Base-by-base conservation (phyloP, 2,888 invertebrate species). In the Auanema sp. region DNA sequence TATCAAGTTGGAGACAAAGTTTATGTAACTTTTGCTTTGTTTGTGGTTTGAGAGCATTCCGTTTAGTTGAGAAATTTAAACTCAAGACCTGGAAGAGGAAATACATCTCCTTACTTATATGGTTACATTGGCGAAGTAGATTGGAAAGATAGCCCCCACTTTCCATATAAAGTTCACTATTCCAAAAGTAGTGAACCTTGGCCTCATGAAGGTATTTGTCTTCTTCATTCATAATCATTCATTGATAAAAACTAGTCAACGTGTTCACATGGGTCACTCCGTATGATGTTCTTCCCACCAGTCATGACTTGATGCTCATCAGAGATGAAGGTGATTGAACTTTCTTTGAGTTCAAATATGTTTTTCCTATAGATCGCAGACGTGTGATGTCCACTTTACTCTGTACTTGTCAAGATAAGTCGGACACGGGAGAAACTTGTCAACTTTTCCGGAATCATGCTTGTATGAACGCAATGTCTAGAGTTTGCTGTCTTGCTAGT, bases 91-190 rank as follows among this genome's bases (percentile, higher is more conserved):
- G 58, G 66, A 1, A 57, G 72, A n/a, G 67, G 65, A 14, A 67
- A 64, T 18, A 64, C 59, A 41, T 63, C 49, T 0, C 63, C 64
- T 21, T 70, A 55, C 58, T 62, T 61, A 16, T 68, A 59, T 33
- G 72, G 72, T 16, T 33, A 21, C 14, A 61, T 72, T 21, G 56
- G 47, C 0, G 69, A 68, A 43, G 56, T 58, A 5, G 69, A 69
- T 44, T 62, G 44, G 44, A 24, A 18, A 1, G 53, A 16, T 2
- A 43, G 43, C n/a, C 58, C 55, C n/a, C 55, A 56, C 54, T 72
- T 64, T 23, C 72, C 72, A 21, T 72, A 66, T 40, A 69, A 68
- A 51, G 69, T 72, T 1, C 64, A 69, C 54, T 70, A 63, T 47
- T 66, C 72, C 4, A 62, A 57, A 18, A 60, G 49, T 12, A 65